Conservation (phyloP, 2,797 vertebrate genomes). For the Enteromius radiatus region DNA sequence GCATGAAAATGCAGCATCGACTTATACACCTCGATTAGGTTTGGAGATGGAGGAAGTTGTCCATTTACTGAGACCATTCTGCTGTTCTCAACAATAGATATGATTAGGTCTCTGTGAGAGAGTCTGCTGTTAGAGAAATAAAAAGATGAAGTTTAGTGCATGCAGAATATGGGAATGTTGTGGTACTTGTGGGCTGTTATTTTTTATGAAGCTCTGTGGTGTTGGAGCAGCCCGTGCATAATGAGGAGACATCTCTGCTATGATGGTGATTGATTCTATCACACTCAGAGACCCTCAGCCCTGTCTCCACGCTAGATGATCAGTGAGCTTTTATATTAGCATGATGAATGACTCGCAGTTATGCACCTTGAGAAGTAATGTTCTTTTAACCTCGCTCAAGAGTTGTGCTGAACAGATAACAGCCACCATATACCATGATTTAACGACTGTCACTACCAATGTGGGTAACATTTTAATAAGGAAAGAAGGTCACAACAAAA, state of each 20-base stretch:
- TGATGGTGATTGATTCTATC: slow-evolving; percentile 71
- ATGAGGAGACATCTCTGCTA: slow-evolving; percentile 58
- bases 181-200: slow-evolving; percentile 26
- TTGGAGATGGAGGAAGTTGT: slow-evolving; percentile 21
- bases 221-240: slow-evolving; percentile 49
- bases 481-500: slow-evolving; percentile 27
- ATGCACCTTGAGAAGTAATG: slow-evolving; percentile 60
- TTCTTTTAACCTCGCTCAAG: slow-evolving; percentile 60
- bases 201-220: slow-evolving; percentile 47
- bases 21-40: not conserved
- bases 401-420: slow-evolving; percentile 37
- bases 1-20: not conserved
- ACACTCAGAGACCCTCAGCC: slow-evolving; percentile 57
- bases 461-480: slow-evolving; percentile 45
- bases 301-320: slow-evolving; percentile 65
- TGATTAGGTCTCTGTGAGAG: slow-evolving; percentile 21
- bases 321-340: slow-evolving; percentile 66
- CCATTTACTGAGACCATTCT: slow-evolving; percentile 12
- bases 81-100: not conserved
- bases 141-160: not conserved
- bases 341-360: slow-evolving; percentile 69
- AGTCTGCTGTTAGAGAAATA: not conserved
- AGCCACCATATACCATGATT: slow-evolving; percentile 47
- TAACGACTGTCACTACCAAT: slow-evolving; percentile 24
- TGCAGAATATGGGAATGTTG: slow-evolving; percentile 6